Percentiles rank a stretch among this genome's conserved stretches.
These are phyloP conservation scores for Leguminivora glycinivorella DNA, from an alignment of 1,140 invertebrate species.

Conservation along the genomic window DNA sequence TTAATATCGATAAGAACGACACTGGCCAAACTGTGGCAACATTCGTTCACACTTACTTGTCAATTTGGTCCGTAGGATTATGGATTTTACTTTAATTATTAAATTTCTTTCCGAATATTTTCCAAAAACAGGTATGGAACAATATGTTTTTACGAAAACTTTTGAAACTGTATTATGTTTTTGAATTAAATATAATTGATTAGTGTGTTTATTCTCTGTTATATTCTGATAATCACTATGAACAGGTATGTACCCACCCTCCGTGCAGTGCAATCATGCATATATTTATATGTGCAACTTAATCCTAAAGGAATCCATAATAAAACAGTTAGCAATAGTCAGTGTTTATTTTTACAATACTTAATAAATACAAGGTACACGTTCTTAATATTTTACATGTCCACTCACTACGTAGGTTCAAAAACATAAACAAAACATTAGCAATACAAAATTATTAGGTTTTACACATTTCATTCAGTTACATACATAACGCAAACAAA, in stretches of 20 bases:
- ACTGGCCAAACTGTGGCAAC: too few relatives aligned
- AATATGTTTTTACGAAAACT: too few relatives aligned
- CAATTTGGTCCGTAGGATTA: too few relatives aligned
- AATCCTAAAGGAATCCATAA: constrained; percentile 14
- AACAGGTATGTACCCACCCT: neutral
- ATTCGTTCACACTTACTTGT: too few relatives aligned
- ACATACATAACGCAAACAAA: constrained; percentile 11
- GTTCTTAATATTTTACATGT: neutral
- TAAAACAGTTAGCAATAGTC: constrained; percentile 16
- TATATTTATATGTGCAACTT: constrained; percentile 11
- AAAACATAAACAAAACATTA: constrained; percentile 12
- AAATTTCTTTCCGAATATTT: too few relatives aligned
- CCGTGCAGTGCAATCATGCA: constrained; percentile 22
- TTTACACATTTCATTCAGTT: constrained; percentile 4
- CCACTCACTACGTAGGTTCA: constrained; percentile 1
- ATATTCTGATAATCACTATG: neutral
- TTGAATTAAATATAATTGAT: too few relatives aligned
- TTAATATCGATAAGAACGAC: too few relatives aligned
- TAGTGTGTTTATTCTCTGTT: neutral
- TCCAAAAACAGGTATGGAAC: too few relatives aligned
- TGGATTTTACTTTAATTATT: too few relatives aligned
- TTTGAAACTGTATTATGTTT: too few relatives aligned
- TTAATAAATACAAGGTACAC: constrained; percentile 27
- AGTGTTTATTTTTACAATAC: constrained; percentile 19
- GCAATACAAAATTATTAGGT: constrained; percentile 11